phyloP scores from a whole-genome alignment of 2,888 invertebrate genomes.

The Sialis fuliginosa region DNA sequence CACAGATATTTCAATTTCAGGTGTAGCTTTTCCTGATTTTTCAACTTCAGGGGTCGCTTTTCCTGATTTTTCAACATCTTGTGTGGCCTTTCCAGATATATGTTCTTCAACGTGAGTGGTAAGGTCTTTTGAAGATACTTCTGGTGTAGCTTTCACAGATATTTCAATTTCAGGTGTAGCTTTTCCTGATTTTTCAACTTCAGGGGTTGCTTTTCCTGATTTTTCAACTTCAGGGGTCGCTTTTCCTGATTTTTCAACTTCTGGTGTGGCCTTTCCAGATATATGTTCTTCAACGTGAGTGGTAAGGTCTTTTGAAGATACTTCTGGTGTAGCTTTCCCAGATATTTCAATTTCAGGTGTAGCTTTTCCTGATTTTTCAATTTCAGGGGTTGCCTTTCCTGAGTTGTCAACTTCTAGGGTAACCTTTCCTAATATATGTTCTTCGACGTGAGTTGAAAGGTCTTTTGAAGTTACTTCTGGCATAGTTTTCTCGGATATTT shows the following conservation, averaged over 20 bases:
- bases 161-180: not conserved
- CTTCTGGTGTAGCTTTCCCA: slow-evolving; percentile 9
- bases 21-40: slow-evolving; percentile 17
- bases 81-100: slow-evolving; percentile 5
- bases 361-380: slow-evolving; percentile 9
- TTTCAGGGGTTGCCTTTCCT: not conserved
- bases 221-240: slow-evolving; percentile 6
- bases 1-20: slow-evolving; percentile 21
- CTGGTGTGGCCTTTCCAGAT: slow-evolving; percentile 3
- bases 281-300: slow-evolving; percentile 4
- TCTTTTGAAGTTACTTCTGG: not conserved
- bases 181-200: not conserved
- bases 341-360: slow-evolving; percentile 6
- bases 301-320: slow-evolving; percentile 8
- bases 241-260: slow-evolving; percentile 3
- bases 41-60: slow-evolving; percentile 5
- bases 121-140: slow-evolving; percentile 3
- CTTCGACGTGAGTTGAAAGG: not conserved
- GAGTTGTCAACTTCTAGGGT: not conserved
- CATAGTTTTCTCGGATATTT: slow-evolving; percentile 9
- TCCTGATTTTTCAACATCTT: slow-evolving; percentile 7
- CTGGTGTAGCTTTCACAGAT: slow-evolving; percentile 7
- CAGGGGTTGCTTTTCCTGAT: slow-evolving; percentile 8
- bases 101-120: slow-evolving; percentile 9
- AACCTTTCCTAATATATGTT: not conserved